Conservation (phyloP, 1,140 invertebrate species). For the Hyposmocoma kahamanoa region DNA sequence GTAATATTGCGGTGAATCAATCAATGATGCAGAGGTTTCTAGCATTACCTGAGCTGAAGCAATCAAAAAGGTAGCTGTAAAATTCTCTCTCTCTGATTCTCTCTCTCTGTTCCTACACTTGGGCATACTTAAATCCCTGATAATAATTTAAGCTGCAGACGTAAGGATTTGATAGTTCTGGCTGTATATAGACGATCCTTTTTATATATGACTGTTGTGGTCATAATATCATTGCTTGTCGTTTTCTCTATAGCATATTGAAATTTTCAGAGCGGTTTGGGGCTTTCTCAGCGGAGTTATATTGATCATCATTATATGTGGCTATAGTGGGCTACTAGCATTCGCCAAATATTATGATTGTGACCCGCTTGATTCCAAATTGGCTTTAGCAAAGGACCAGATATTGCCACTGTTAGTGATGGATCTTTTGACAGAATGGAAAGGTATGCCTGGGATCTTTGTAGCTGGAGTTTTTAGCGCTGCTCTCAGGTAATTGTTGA, state of each 20-base stretch:
- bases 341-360: slow-evolving; percentile 89
- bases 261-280: slow-evolving; percentile 79
- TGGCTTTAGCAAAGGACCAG: slow-evolving; percentile 79
- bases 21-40: slow-evolving; percentile 86
- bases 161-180: no score
- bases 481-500: slow-evolving; percentile 81
- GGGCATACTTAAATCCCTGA: no score
- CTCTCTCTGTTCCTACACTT: no score
- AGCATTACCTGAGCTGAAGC: slow-evolving; percentile 79
- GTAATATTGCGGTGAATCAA: slow-evolving; percentile 88
- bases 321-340: slow-evolving; percentile 83
- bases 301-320: slow-evolving; percentile 74
- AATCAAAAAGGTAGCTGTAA: slow-evolving; percentile 83
- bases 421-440: slow-evolving; percentile 79
- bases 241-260: no score
- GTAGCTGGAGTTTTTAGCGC: slow-evolving; percentile 87
- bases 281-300: slow-evolving; percentile 77
- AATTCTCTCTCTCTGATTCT: no score
- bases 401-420: slow-evolving; percentile 82
- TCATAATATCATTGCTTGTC: no score
- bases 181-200: no score
- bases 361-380: slow-evolving; percentile 83
- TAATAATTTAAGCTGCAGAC: no score
- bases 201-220: no score
- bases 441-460: slow-evolving; percentile 83